Percentiles rank a stretch among this genome's conserved stretches.
phyloP scores from a whole-genome alignment of 2,797 vertebrate genomes.

The Danio albolineatus region DNA sequence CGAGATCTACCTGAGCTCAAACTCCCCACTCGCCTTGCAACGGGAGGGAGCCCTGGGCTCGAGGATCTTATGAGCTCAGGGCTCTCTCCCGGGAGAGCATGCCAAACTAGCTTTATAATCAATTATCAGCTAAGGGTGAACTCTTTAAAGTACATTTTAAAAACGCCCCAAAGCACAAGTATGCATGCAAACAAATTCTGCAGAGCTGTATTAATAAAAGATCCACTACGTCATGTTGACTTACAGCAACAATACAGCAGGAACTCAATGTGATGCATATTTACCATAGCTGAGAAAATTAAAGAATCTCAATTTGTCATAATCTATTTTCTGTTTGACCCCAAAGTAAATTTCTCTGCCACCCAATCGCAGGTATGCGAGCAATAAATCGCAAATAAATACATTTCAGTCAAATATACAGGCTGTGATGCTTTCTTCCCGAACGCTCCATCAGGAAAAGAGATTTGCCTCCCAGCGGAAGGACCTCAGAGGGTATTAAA shows the following conservation, averaged over 20 bases:
- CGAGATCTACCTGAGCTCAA: too few relatives aligned
- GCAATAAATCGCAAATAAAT: conserved; percentile 50
- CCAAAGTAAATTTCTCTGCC: conserved; percentile 24
- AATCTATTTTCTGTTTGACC: conserved; percentile 23
- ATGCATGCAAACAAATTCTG: conserved; percentile 15
- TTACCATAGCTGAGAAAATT: conserved; percentile 10
- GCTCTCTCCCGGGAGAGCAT: too few relatives aligned
- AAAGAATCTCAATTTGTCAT: conserved; percentile 40
- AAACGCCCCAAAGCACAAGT: background rate
- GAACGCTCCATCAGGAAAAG: conserved; percentile 31
- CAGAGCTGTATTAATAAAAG: conserved; percentile 7
- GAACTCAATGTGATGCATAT: background rate
- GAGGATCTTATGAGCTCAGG: too few relatives aligned
- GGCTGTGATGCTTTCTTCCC: conserved; percentile 3
- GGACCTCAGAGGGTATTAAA: conserved; percentile 44
- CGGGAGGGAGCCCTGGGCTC: too few relatives aligned
- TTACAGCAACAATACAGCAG: background rate
- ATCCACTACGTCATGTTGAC: conserved; percentile 14
- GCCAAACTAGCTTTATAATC: too few relatives aligned
- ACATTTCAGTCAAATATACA: conserved; percentile 30
- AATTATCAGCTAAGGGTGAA: too few relatives aligned
- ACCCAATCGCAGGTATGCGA: conserved; percentile 23
- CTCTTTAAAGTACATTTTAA: background rate
- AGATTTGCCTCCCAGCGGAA: conserved; percentile 25
- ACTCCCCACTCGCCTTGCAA: too few relatives aligned